Percentiles rank a stretch among this genome's conserved stretches.
phyloP scores from a whole-genome alignment of 2,888 invertebrate species.

The Blastobasis lacticolella region DNA sequence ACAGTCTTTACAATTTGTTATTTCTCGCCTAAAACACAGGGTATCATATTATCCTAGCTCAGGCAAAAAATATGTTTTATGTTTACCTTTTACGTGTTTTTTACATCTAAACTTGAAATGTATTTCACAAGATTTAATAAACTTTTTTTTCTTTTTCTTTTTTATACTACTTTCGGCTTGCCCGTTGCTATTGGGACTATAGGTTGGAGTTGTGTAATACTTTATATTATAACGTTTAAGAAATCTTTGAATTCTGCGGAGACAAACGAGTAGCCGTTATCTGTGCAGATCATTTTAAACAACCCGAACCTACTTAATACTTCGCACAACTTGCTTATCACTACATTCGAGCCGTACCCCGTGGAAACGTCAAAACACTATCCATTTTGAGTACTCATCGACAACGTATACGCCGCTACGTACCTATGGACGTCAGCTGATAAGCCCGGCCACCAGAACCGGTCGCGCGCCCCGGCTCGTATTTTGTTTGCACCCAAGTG shows the following conservation, averaged over 20 bases:
- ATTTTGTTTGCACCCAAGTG: neutral
- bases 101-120: too few relatives aligned
- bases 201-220: slow-evolving; percentile 12
- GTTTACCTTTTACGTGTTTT: too few relatives aligned
- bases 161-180: too few relatives aligned
- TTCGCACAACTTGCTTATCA: slow-evolving; percentile 8
- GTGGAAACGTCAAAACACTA: slow-evolving; percentile 8
- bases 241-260: slow-evolving; percentile 11
- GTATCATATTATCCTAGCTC: too few relatives aligned
- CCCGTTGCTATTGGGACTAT: slow-evolving; percentile 15
- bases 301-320: neutral
- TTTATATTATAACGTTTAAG: slow-evolving; percentile 9
- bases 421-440: neutral
- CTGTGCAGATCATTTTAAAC: slow-evolving; percentile 5
- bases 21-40: too few relatives aligned
- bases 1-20: slow-evolving; percentile 16
- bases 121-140: too few relatives aligned
- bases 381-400: slow-evolving; percentile 16
- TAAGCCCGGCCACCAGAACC: slow-evolving; percentile 3
- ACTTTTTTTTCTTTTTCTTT: too few relatives aligned
- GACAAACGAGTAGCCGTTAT: slow-evolving; percentile 11
- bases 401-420: slow-evolving; percentile 2
- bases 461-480: neutral
- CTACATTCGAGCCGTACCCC: too few relatives aligned
- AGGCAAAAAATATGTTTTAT: too few relatives aligned